phyloP scores from a whole-genome alignment of 1,140 invertebrate genomes.

The Phenacoccus solenopsis region DNA sequence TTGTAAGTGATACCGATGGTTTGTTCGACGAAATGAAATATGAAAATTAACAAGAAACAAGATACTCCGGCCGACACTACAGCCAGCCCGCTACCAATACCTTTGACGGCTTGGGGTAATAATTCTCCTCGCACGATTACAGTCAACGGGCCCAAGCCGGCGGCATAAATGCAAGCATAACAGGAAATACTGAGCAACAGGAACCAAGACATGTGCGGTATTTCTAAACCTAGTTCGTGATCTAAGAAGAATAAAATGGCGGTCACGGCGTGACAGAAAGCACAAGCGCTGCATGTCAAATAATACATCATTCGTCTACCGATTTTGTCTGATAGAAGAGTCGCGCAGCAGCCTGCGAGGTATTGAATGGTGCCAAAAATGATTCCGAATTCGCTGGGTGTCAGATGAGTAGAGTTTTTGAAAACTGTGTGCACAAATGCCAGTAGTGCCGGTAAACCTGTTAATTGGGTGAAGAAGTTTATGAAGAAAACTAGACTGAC shows the following conservation, averaged over 20 bases:
- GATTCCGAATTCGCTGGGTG: conserved; percentile 42
- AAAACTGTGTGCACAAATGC: conserved; percentile 22
- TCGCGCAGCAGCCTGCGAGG: conserved; percentile 45
- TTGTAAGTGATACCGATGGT: conserved; percentile 39
- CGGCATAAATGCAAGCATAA: conserved; percentile 22
- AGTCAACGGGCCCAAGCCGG: conserved; percentile 24
- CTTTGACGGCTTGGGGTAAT: conserved; percentile 34
- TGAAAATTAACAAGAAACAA: conserved; percentile 32
- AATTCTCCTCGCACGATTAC: conserved; percentile 27
- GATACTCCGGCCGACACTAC: conserved; percentile 34
- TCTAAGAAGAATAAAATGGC: conserved; percentile 19
- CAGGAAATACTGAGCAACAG: conserved; percentile 21
- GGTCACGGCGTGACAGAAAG: conserved; percentile 32
- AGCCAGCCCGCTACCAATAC: conserved; percentile 33
- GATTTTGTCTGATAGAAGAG: conserved; percentile 51
- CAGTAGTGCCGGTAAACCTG: conserved; percentile 23
- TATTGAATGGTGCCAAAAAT: conserved; percentile 53
- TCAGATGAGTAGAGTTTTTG: conserved; percentile 34
- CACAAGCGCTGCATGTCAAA: conserved; percentile 42
- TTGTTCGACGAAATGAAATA: conserved; percentile 36
- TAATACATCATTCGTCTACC: conserved; percentile 54
- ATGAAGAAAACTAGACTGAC: conserved; percentile 24
- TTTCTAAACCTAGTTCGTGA: neutral
- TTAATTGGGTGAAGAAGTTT: conserved; percentile 24
- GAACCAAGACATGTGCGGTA: conserved; percentile 20